phyloP scores from a whole-genome alignment of 2,113 vertebrate species.

The Xenopus laevis region DNA sequence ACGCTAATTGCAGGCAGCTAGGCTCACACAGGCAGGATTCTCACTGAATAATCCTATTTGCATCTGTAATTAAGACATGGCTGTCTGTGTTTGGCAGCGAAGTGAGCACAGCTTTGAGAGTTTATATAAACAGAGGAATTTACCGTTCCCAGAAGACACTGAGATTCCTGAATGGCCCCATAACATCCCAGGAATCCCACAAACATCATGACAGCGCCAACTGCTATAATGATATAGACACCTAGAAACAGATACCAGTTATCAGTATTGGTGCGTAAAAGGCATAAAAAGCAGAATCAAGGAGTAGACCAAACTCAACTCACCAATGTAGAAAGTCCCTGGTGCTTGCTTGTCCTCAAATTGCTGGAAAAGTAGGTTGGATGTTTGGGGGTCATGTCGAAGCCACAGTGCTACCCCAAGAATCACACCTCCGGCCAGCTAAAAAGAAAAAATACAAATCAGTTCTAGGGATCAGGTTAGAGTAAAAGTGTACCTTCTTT shows the following conservation, averaged over 20 bases:
- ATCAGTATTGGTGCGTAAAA: too few species aligned
- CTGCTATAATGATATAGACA: conserved; percentile 92
- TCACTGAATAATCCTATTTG: too few species aligned
- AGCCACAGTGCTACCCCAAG: conserved; percentile 92
- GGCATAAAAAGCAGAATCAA: too few species aligned
- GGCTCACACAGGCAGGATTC: too few species aligned
- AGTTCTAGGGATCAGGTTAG: too few species aligned
- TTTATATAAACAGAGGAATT: conserved; percentile 29
- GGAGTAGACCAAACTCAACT: conserved; percentile 54
- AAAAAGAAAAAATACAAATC: conserved; percentile 16
- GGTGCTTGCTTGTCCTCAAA: conserved; percentile 80
- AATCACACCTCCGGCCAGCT: conserved; percentile 92
- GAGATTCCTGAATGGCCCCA: conserved; percentile 96
- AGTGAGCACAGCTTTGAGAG: too few species aligned
- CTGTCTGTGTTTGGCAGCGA: too few species aligned
- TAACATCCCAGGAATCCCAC: conserved; percentile 97
- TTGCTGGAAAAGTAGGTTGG: conserved; percentile 80
- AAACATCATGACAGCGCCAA: conserved; percentile 97
- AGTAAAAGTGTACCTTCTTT: too few species aligned
- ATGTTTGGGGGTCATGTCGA: conserved; percentile 87
- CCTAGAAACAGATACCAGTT: conserved; percentile 58
- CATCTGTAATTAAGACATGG: too few species aligned
- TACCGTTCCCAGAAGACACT: conserved; percentile 95
- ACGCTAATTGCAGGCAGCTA: too few species aligned
- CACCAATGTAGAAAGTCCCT: conserved; percentile 89